Evolutionary conservation across 2,113 vertebrate species (phyloP).

Genomic region (Phylloscopus trochilus): DNA sequence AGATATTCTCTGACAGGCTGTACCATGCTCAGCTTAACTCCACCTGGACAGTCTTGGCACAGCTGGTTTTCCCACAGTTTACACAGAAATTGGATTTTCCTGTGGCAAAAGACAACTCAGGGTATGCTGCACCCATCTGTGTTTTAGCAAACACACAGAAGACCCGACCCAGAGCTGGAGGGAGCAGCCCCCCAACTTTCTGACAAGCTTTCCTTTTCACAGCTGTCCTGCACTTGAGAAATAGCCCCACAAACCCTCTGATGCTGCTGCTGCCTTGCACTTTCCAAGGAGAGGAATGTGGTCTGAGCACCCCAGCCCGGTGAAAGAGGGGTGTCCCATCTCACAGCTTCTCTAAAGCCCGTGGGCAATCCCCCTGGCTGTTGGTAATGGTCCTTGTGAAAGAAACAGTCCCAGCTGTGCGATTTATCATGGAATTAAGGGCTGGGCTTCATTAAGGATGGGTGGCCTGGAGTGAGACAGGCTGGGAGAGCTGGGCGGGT

Average conservation of each 20-base stretch:
- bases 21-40: not conserved
- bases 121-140: not conserved
- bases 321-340: not conserved
- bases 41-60: rapidly evolving
- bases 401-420: not conserved
- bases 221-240: not conserved
- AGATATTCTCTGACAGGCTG: not conserved
- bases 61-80: not conserved
- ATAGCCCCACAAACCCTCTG: not conserved
- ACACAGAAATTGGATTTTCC: not conserved
- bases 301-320: not conserved
- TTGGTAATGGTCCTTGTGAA: not conserved
- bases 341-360: not conserved
- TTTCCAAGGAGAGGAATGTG: not conserved
- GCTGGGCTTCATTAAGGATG: not conserved
- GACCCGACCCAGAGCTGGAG: not conserved
- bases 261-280: not conserved
- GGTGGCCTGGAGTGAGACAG: not conserved
- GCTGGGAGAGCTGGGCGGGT: not conserved
- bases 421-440: not conserved
- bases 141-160: not conserved
- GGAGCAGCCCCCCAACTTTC: not conserved
- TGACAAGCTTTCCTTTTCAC: not conserved
- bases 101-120: not conserved
- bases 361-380: rapidly evolving